Evolutionary conservation across 2,888 invertebrate species (phyloP).

Genomic region (Polylopha cassiicola): DNA sequence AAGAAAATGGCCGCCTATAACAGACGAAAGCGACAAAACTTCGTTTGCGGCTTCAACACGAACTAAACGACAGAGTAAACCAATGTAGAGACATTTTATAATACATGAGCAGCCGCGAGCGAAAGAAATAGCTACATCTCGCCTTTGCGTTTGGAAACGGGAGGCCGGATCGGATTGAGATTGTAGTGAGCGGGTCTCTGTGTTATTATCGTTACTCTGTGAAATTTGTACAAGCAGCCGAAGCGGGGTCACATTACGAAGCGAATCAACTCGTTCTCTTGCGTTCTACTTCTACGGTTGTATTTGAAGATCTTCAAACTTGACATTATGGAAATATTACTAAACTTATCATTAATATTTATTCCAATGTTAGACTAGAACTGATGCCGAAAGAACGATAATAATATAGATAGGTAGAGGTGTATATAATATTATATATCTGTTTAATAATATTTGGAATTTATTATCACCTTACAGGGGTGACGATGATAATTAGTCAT

Average conservation of each 20-base stretch:
- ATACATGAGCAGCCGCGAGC: not conserved
- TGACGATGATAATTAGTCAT: too few species aligned
- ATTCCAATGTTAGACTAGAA: too few species aligned
- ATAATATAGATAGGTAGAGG: too few species aligned
- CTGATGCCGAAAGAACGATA: too few species aligned
- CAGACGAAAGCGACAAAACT: slow-evolving; percentile 41
- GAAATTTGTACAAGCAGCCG: slow-evolving; percentile 27
- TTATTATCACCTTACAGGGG: too few species aligned
- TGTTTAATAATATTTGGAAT: too few species aligned
- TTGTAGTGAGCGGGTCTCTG: slow-evolving; percentile 29
- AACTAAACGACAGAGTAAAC: slow-evolving; percentile 42
- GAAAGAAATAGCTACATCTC: slow-evolving; percentile 18
- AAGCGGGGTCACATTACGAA: slow-evolving; percentile 47
- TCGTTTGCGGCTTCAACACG: slow-evolving; percentile 37
- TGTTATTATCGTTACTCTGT: slow-evolving; percentile 45
- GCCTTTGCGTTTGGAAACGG: slow-evolving; percentile 14
- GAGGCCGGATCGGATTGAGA: slow-evolving; percentile 30
- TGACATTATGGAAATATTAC: slow-evolving; percentile 5
- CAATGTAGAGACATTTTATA: slow-evolving; percentile 34
- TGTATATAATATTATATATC: too few species aligned
- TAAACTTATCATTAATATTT: too few species aligned
- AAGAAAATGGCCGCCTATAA: slow-evolving; percentile 71
- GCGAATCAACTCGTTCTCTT: slow-evolving; percentile 58
- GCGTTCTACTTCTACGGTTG: slow-evolving; percentile 54
- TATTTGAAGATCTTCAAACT: slow-evolving; percentile 12